Evolutionary conservation across 2,113 vertebrate species (phyloP).

Genomic region (Aegithalos caudatus): DNA sequence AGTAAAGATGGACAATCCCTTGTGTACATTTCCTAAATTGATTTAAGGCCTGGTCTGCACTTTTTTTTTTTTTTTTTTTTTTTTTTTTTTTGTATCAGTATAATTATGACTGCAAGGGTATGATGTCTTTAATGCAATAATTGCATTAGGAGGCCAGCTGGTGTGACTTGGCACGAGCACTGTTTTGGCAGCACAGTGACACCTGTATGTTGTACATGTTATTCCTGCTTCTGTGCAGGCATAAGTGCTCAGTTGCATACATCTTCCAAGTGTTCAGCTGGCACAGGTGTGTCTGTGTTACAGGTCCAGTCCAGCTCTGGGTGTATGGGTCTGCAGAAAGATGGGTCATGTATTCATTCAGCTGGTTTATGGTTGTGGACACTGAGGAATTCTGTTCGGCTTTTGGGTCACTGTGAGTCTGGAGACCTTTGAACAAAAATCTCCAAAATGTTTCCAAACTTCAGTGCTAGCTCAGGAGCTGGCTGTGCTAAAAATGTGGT

Average conservation of each 20-base stretch:
- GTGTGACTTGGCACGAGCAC: background rate
- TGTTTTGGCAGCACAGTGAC: background rate
- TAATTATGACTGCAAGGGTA: background rate
- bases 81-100: background rate
- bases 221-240: background rate
- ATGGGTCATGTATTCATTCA: background rate
- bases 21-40: background rate
- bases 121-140: background rate
- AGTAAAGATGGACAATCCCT: background rate
- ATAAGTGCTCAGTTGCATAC: rapidly evolving
- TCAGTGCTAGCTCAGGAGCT: background rate
- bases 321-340: background rate
- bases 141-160: background rate
- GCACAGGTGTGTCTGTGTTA: background rate
- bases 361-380: background rate
- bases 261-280: background rate
- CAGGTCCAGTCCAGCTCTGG: background rate
- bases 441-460: background rate
- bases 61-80: too few species aligned
- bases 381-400: background rate
- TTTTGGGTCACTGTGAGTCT: background rate
- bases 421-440: background rate
- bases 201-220: background rate
- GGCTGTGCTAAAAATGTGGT: background rate
- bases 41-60: background rate